Evolutionary conservation across 2,888 invertebrate species (phyloP).

Genomic region (Drosophila cognata): DNA sequence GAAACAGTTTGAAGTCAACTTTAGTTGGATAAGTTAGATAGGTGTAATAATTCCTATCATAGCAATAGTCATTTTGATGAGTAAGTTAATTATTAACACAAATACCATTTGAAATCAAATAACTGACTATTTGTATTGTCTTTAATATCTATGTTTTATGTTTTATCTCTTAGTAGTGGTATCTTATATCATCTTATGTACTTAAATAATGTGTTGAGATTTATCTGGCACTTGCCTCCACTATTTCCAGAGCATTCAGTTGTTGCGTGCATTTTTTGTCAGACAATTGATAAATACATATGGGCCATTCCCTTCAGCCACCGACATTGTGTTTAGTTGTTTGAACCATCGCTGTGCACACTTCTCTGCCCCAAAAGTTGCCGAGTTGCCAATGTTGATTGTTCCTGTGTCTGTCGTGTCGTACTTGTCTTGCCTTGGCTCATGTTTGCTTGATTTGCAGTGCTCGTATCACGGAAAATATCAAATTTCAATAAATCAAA

Average conservation of each 20-base stretch:
- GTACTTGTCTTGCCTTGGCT: constrained; percentile 47
- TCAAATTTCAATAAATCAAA: constrained; percentile 84
- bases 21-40: neutral
- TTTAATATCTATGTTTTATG: neutral
- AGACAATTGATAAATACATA: constrained; percentile 66
- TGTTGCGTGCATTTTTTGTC: constrained; percentile 15
- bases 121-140: neutral
- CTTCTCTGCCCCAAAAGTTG: neutral
- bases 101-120: neutral
- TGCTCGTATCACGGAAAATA: constrained; percentile 80
- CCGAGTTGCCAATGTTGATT: constrained; percentile 64
- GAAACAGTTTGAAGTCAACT: neutral
- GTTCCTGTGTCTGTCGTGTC: constrained; percentile 55
- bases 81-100: neutral
- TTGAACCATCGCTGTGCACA: constrained; percentile 10
- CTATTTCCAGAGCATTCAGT: constrained; percentile 8
- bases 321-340: constrained; percentile 31
- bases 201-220: neutral
- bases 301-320: constrained; percentile 42
- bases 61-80: neutral
- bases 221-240: constrained; percentile 22
- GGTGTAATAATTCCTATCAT: neutral
- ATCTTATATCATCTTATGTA: neutral
- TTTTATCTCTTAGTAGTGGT: neutral
- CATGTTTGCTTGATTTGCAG: constrained; percentile 78